Evolutionary conservation across 2,888 invertebrate species (phyloP), one percentile per base, ranked within the genome.

Genomic region (Salpingus planirostris): DNA sequence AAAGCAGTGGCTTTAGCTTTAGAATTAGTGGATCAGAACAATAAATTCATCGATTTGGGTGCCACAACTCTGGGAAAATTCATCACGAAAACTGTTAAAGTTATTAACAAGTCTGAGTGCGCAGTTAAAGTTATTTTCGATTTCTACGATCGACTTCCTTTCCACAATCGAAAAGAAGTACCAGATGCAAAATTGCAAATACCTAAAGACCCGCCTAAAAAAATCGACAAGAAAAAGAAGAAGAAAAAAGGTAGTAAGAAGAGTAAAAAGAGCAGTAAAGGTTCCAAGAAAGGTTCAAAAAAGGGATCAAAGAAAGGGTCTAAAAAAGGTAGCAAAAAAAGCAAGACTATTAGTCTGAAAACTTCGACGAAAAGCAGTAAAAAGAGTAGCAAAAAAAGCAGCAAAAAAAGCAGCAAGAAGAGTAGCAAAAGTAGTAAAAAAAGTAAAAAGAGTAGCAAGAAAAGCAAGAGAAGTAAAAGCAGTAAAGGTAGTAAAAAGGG

Each of bases 71-170:
- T 74, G 1, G 73, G 74, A 1, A 67, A 71, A 37, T 66, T 61
- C 21, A 64, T 67, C 10, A 59, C 66, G 10, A 70, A 69, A 30
- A 66, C 66, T 31, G 67, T 78, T 29, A 66, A 68, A 38, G 70
- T 78, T n/a, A 62, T 72, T 48, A 79, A 78, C 47, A 67, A 70
- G 33, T 71, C 73, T 33, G 66, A 68, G 46, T 68, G 70, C 22
- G 49, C 68, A 2, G 65, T 77, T n/a, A 65, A 68, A n/a, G 66
- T 74, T 1, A 58, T 51, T 27, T 71, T 75, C 37, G 65, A 69
- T 47, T 63, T 76, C 27, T 62, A 64, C 37, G 67, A 73, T 12
- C 67, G 67, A 52, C 66, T 71, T 29, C 65, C 67, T 3, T 10
- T 10, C 12, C 13, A 13, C 3, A 2, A 8, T 34, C 31, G 29